These are phyloP conservation scores for Nemoura dubitans DNA, from an alignment of 2,888 invertebrate species.

Conservation along the genomic window DNA sequence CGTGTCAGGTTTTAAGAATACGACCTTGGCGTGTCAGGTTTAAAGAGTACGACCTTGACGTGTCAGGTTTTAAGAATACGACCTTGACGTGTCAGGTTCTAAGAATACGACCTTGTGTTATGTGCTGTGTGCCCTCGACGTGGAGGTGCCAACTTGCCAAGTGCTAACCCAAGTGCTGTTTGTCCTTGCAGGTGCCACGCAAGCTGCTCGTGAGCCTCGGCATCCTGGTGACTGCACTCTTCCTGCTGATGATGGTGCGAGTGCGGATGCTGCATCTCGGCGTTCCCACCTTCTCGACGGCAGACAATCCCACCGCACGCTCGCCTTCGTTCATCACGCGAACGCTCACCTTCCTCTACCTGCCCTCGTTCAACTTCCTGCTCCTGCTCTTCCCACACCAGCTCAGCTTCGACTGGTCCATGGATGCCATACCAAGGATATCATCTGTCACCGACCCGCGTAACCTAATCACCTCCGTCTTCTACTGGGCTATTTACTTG, in stretches of 20 bases:
- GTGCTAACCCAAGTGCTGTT: neutral
- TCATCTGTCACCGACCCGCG: conserved; percentile 80
- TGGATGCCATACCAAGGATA: conserved; percentile 94
- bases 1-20: no score
- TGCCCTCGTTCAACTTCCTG: conserved; percentile 90
- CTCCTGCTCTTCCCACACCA: conserved; percentile 86
- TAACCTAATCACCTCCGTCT: conserved; percentile 77
- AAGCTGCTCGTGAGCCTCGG: conserved; percentile 71
- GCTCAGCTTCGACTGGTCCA: conserved; percentile 98
- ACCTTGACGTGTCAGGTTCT: no score
- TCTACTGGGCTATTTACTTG: conserved; percentile 68
- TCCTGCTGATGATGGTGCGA: conserved; percentile 77
- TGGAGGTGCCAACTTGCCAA: no score
- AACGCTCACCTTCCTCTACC: conserved; percentile 88
- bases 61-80: no score
- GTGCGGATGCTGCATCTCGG: conserved; percentile 78
- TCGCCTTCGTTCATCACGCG: conserved; percentile 82
- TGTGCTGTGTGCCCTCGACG: no score
- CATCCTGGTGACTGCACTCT: conserved; percentile 72
- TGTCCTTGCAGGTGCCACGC: conserved; percentile 15
- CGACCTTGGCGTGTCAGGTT: no score
- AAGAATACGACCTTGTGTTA: no score
- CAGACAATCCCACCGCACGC: conserved; percentile 96
- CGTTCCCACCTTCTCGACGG: conserved; percentile 85
- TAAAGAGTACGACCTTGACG: no score